Evolutionary conservation across 2,888 invertebrate species (phyloP).

Genomic region (Idaea dimidiata): DNA sequence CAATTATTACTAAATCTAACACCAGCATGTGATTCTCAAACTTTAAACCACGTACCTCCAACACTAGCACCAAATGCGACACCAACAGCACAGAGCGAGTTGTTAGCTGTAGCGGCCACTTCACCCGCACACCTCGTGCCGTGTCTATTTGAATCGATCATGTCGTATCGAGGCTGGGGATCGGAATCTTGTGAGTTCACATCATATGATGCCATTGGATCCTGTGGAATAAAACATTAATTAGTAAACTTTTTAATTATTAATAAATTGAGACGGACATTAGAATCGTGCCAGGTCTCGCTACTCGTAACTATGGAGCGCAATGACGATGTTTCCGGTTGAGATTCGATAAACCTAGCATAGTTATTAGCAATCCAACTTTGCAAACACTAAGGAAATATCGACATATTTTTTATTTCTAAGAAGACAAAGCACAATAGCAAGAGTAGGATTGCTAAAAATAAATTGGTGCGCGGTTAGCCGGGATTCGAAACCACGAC

Average conservation of each 20-base stretch:
- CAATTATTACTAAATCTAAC: background rate
- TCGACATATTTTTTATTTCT: too few species aligned
- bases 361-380: too few species aligned
- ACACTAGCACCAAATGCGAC: slow-evolving; percentile 97
- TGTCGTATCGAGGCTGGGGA: slow-evolving; percentile 98
- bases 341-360: too few species aligned
- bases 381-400: too few species aligned
- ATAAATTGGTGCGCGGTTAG: too few species aligned
- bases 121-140: slow-evolving; percentile 98
- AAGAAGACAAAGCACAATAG: too few species aligned
- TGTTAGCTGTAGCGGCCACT: slow-evolving; percentile 98
- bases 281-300: background rate
- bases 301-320: too few species aligned
- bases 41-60: slow-evolving; percentile 83
- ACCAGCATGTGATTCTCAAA: background rate
- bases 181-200: slow-evolving; percentile 98
- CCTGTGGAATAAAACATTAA: slow-evolving; percentile 77
- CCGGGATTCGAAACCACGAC: too few species aligned
- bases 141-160: slow-evolving; percentile 97
- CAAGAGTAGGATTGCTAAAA: too few species aligned
- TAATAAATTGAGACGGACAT: slow-evolving; percentile 7
- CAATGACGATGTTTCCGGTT: too few species aligned
- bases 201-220: slow-evolving; percentile 97
- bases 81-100: slow-evolving; percentile 97
- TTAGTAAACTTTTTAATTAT: slow-evolving; percentile 12